A percentile compares a stretch with the other conserved stretches of the same genome.
These are phyloP conservation scores for Oreochromis mossambicus DNA, from an alignment of 2,797 vertebrate genomes.

Conservation along the genomic window DNA sequence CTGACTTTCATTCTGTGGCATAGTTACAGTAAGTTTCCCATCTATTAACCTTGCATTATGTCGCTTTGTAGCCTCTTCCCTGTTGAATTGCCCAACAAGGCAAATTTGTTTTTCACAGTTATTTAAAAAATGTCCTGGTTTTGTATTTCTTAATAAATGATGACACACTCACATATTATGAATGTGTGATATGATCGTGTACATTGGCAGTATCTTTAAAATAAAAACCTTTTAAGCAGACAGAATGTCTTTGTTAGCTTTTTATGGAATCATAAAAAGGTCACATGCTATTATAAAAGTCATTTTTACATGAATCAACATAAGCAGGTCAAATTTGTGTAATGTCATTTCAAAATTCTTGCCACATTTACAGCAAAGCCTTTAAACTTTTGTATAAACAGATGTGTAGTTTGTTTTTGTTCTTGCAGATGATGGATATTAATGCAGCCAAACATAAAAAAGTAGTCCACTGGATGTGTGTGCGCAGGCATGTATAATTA, in stretches of 20 bases:
- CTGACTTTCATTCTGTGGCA: constrained; percentile 50
- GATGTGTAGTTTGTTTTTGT: neutral
- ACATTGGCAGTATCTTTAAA: neutral
- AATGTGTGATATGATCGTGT: neutral
- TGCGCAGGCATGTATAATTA: constrained; percentile 1
- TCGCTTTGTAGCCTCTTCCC: constrained; percentile 17
- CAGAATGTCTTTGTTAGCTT: neutral
- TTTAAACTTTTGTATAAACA: neutral
- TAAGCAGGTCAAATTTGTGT: neutral
- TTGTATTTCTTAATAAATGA: neutral
- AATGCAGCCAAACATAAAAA: constrained; percentile 15
- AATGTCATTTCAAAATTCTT: neutral
- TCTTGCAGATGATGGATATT: neutral
- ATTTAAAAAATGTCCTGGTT: neutral
- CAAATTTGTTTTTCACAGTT: constrained; percentile 23
- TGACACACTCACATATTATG: neutral
- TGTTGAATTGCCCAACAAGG: constrained; percentile 20
- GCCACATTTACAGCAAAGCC: neutral
- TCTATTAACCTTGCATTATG: constrained; percentile 67
- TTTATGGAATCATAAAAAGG: neutral
- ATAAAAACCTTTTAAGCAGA: neutral
- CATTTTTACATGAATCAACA: neutral
- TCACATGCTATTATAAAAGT: neutral
- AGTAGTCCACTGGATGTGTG: neutral
- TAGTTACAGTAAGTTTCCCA: constrained; percentile 56